These are phyloP conservation scores for Podiceps cristatus DNA, from an alignment of 2,113 vertebrate genomes.

Conservation along the genomic window DNA sequence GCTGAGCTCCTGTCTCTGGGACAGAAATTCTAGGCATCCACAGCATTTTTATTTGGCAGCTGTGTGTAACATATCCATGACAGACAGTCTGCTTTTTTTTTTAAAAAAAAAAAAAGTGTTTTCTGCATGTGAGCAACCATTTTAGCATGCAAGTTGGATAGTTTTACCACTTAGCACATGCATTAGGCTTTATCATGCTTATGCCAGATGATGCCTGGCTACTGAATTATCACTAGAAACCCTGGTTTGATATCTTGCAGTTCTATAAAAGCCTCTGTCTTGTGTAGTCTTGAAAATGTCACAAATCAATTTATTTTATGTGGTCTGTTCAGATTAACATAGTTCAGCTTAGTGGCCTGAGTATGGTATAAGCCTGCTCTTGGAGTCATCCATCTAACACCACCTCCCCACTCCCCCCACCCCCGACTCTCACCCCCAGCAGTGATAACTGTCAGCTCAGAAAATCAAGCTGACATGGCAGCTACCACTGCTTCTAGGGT, in stretches of 20 bases:
- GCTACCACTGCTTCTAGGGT: background rate
- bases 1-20: background rate
- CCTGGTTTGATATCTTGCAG: background rate
- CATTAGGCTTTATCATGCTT: background rate
- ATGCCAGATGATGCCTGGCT: background rate
- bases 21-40: background rate
- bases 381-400: background rate
- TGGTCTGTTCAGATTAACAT: background rate
- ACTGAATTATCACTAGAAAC: background rate
- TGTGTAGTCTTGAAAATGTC: background rate
- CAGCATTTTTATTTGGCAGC: background rate
- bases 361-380: background rate
- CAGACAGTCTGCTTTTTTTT: background rate
- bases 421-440: rapidly evolving
- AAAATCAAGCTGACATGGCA: background rate
- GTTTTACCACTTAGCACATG: background rate
- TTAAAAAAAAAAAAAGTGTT: background rate
- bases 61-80: background rate
- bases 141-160: background rate
- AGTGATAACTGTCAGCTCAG: no score
- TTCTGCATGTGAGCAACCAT: background rate
- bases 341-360: background rate
- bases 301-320: background rate
- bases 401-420: no score
- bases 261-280: background rate